These are phyloP conservation scores for Folsomia manolachei DNA, from an alignment of 2,888 invertebrate species.

Conservation along the genomic window DNA sequence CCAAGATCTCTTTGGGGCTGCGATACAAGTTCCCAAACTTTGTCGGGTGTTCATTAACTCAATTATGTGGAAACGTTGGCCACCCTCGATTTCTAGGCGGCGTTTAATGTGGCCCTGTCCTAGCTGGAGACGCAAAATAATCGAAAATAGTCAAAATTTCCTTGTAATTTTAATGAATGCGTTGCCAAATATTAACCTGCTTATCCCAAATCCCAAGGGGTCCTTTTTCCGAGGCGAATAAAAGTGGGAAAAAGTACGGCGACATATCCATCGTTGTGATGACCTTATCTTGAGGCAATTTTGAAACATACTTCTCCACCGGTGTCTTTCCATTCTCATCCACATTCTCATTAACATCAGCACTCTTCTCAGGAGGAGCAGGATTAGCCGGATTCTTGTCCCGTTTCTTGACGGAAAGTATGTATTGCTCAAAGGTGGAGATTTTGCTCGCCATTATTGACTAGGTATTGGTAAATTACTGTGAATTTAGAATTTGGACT, in stretches of 20 bases:
- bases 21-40: slow-evolving; percentile 31
- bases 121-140: slow-evolving; percentile 16
- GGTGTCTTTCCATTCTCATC: neutral
- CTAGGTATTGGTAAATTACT: too few relatives aligned
- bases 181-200: too few relatives aligned
- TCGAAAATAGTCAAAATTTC: too few relatives aligned
- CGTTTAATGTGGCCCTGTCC: slow-evolving; percentile 35
- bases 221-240: slow-evolving; percentile 40
- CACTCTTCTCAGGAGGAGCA: too few relatives aligned
- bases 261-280: slow-evolving; percentile 20
- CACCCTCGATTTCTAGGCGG: slow-evolving; percentile 27
- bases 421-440: too few relatives aligned
- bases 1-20: slow-evolving; percentile 26
- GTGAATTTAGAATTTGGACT: neutral
- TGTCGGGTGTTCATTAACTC: slow-evolving; percentile 29
- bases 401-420: too few relatives aligned
- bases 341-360: neutral
- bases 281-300: neutral
- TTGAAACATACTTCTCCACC: slow-evolving; percentile 1
- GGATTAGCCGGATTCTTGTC: too few relatives aligned
- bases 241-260: slow-evolving; percentile 34
- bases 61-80: slow-evolving; percentile 26
- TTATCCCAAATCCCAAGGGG: slow-evolving; percentile 43
- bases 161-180: too few relatives aligned
- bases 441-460: too few relatives aligned